phyloP scores from a whole-genome alignment of 2,888 invertebrate species.

The Drymonia ruficornis region DNA sequence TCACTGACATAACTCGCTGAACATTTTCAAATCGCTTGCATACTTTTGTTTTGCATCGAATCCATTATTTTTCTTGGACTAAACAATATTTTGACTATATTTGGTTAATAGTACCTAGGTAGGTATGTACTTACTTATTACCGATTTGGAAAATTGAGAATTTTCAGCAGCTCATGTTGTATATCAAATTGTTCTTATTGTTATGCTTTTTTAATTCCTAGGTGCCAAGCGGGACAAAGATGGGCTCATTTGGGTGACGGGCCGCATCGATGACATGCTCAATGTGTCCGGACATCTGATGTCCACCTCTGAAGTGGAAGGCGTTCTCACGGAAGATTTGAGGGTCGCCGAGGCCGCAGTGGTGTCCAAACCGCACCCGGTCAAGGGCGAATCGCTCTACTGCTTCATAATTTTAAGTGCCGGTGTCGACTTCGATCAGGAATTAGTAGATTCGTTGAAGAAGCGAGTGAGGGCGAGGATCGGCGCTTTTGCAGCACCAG shows the following conservation, averaged over 20 bases:
- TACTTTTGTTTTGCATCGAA: too few relatives aligned
- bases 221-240: constrained; percentile 96
- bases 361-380: constrained; percentile 96
- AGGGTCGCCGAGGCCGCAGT: constrained; percentile 97
- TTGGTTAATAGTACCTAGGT: too few relatives aligned
- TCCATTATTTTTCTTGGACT: too few relatives aligned
- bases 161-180: too few relatives aligned
- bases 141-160: too few relatives aligned
- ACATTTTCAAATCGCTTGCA: too few relatives aligned
- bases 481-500: constrained; percentile 98
- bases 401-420: constrained; percentile 98
- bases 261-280: constrained; percentile 98
- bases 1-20: too few relatives aligned
- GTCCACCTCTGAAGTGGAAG: constrained; percentile 97
- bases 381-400: constrained; percentile 99
- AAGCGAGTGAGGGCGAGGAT: constrained; percentile 94
- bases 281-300: constrained; percentile 99
- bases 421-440: constrained; percentile 88
- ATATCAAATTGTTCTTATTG: too few relatives aligned
- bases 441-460: constrained; percentile 89
- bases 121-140: too few relatives aligned
- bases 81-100: too few relatives aligned
- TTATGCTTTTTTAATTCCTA: constrained; percentile 56
- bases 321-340: constrained; percentile 90
- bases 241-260: constrained; percentile 98